Base-by-base conservation (phyloP, 2,113 vertebrate genomes). In the Opisthocomus hoazin region DNA sequence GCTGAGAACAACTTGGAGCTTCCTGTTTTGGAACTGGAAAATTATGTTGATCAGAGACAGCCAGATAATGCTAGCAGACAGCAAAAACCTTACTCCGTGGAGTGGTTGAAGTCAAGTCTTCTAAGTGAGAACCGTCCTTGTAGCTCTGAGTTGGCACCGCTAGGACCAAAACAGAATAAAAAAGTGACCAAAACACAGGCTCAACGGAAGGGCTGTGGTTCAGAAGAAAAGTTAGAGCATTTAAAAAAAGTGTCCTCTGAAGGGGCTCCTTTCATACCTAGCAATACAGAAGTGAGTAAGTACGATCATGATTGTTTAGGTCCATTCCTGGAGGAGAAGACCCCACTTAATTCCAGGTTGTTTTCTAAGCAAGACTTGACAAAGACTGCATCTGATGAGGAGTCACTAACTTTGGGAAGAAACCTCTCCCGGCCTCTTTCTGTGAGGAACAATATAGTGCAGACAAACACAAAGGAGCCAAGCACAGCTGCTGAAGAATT, bases 361-460 rank as follows among this genome's bases (percentile, higher is more conserved):
- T 97, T 98, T 98, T 97, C 97, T 94, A 96, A 97, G 96, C 78
- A 95, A 81, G 97, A 97, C 88, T 78, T 92, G 91, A 95, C 90
- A 94, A 96, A 98, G 98, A 95, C 91, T 96, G 77, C 56, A 54
- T 90, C 97, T 97, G 98, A 97, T 97, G 98, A 98, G 94, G 97
- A 98, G 93, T 97, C 98, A 73, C 95, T 97, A 97, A 97, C 98
- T 98, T 97, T 95, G 97, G 97, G 97, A 97, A 98, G 96, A 97
- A 95, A 83, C 36, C 96, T 97, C 95, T 98, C 94, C 90, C 91
- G 69, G 95, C 97, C 97, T 96, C 96, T 96, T 96, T 96, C 94
- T 76, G 87, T 92, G 94, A 97, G 97, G 97, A 98, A 88, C 96
- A 98, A 94, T 95, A 92, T 90, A 96, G 95, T 94, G 93, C 98